Percentiles rank a stretch among this genome's conserved stretches.
Evolutionary conservation across 2,888 invertebrate genomes (phyloP).

Genomic region (Hypena proboscidalis): DNA sequence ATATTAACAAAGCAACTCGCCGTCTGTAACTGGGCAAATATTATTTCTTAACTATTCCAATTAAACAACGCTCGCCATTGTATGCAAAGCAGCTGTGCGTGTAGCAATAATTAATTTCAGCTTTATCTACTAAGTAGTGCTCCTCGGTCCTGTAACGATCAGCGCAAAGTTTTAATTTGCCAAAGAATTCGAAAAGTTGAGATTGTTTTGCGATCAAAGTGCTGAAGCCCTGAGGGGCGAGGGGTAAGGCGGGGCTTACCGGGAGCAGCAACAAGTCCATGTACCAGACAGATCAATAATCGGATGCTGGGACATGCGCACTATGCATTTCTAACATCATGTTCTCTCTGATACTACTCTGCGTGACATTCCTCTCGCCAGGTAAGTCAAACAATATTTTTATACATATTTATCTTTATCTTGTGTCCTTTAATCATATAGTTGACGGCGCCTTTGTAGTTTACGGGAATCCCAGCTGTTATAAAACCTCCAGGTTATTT

Average conservation of each 20-base stretch:
- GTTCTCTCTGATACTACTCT: constrained; percentile 73
- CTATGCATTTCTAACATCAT: constrained; percentile 64
- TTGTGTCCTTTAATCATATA: constrained; percentile 15
- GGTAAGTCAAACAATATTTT: constrained; percentile 67
- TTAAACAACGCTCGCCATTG: constrained; percentile 8
- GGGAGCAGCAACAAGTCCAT: constrained; percentile 76
- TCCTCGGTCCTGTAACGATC: constrained; percentile 30
- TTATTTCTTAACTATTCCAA: constrained; percentile 16
- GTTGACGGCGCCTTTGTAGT: constrained; percentile 22
- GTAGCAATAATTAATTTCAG: constrained; percentile 44
- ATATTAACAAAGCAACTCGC: not conserved
- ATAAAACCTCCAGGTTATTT: constrained; percentile 11
- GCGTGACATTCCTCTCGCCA: constrained; percentile 67
- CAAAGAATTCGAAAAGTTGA: constrained; percentile 75
- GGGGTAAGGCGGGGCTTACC: constrained; percentile 55
- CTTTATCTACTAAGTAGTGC: constrained; percentile 34
- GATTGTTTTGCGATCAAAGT: constrained; percentile 79
- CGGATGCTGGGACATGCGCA: constrained; percentile 78
- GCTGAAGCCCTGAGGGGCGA: constrained; percentile 48
- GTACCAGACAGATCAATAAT: constrained; percentile 71
- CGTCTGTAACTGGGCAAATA: not conserved
- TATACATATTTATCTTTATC: constrained; percentile 10
- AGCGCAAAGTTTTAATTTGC: constrained; percentile 71
- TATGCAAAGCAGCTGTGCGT: constrained; percentile 23
- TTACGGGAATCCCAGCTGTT: constrained; percentile 21